A percentile compares a stretch with the other conserved stretches of the same genome.
These are phyloP conservation scores for Bolinopsis microptera DNA, from an alignment of 37 sponge, comb jelly and placozoan genomes.

Conservation along the genomic window DNA sequence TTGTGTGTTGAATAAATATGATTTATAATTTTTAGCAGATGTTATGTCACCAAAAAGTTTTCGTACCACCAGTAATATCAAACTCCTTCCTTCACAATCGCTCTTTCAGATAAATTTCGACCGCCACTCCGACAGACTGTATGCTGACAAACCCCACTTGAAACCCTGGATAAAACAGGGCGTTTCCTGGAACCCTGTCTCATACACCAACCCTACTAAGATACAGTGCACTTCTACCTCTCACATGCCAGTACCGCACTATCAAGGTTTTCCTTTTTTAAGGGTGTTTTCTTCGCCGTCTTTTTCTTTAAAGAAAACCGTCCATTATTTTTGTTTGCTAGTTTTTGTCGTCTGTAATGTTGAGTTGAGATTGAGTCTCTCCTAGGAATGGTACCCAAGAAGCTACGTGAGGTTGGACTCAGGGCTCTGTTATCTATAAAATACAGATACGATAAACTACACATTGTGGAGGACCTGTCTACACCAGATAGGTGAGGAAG, in stretches of 20 bases:
- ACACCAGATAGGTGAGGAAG: background rate
- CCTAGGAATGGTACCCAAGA: constrained; percentile 23
- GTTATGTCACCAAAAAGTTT: no score
- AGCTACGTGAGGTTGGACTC: constrained; percentile 28
- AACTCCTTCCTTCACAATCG: no score
- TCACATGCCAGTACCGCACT: constrained; percentile 60
- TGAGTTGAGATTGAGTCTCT: no score
- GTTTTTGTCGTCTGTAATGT: no score
- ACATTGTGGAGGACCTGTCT: constrained; percentile 44
- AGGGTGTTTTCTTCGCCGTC: no score
- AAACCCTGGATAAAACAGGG: constrained; percentile 60
- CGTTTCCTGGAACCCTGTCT: background rate
- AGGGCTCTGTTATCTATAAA: background rate
- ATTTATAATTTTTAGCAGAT: no score
- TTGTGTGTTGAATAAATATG: no score
- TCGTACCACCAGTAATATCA: no score
- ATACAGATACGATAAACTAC: constrained; percentile 38
- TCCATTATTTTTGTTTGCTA: no score
- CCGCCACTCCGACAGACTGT: background rate
- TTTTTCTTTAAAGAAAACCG: no score
- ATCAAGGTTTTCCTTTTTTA: background rate
- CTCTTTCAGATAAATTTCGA: constrained; percentile 61
- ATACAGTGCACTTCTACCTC: constrained; percentile 1
- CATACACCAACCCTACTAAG: background rate
- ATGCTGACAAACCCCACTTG: constrained; percentile 5